Evolutionary conservation across 2,797 vertebrate genomes (phyloP), one percentile per base, ranked within the genome.

Genomic region (Coregonus ussuriensis): DNA sequence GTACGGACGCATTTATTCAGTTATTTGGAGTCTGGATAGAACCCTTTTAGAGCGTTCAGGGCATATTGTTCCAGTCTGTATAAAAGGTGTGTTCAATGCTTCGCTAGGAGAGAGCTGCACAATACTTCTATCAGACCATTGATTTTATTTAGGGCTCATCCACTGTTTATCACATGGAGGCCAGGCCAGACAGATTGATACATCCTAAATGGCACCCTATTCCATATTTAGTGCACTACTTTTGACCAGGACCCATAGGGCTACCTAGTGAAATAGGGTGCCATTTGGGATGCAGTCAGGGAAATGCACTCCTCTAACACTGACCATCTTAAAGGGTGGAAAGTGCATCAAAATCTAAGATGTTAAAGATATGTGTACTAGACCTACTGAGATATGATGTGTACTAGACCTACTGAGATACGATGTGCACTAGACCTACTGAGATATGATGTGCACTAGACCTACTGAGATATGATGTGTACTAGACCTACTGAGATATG

Each of bases 81-180:
- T 66, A 67, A 67, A n/a, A 51, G 47, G 35, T 13, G 62, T 56
- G 78, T 75, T 56, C 5, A 51, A 37, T 51, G 59, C 37, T 29
- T 66, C 65, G 52, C 33, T 11, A 29, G 31, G 62, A 66, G 63
- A 81, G 52, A 74, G 54, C 53, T 53, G 74, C 33, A 74, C 59
- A 82, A 76, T 78, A 69, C 73, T 35, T 71, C 59, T 54, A 33
- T 73, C 59, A 59, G 47, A 70, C 53, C 70, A 74, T 76, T 35
- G 77, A 82, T 77, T 77, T 76, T 71, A 73, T 74, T 77, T 76
- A 68, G 47, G 70, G 41, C 31, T 37, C 37, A 9, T 68, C 33
- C 21, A 16, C 73, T 63, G 70, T 76, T 82, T 35, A 63, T 76
- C 74, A 76, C 67, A 25, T 14, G 13, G 15, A 70, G 63, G 25